Conservation (phyloP, 1,140 invertebrate species). For the Apis laboriosa region DNA sequence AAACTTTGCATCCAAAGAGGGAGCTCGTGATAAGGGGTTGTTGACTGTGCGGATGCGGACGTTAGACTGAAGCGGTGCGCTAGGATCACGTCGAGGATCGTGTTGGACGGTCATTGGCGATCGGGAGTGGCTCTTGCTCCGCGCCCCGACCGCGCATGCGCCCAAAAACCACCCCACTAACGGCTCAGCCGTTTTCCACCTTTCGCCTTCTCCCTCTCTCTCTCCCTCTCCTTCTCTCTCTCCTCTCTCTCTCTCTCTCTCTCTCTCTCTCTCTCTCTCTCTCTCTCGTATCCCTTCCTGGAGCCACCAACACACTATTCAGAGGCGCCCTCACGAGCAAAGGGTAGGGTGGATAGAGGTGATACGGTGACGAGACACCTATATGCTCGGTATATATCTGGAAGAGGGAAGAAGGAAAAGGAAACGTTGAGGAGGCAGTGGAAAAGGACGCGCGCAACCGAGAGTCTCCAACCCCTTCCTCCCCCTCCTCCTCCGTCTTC, state of each 20-base stretch:
- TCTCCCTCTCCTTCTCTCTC: slow-evolving; percentile 20
- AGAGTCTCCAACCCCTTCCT: slow-evolving; percentile 3
- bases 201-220: slow-evolving; percentile 38
- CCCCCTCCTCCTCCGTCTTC: neutral
- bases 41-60: slow-evolving; percentile 72
- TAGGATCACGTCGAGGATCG: slow-evolving; percentile 65
- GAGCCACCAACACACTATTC: slow-evolving; percentile 60
- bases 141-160: slow-evolving; percentile 63
- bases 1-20: slow-evolving; percentile 35
- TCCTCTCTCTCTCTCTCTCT: no score
- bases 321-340: slow-evolving; percentile 48
- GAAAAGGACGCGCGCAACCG: slow-evolving; percentile 42
- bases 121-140: slow-evolving; percentile 71
- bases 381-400: slow-evolving; percentile 59
- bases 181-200: slow-evolving; percentile 51
- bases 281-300: slow-evolving; percentile 19
- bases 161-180: slow-evolving; percentile 52
- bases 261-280: slow-evolving; percentile 43
- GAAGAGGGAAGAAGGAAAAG: slow-evolving; percentile 39
- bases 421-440: slow-evolving; percentile 40
- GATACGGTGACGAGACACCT: slow-evolving; percentile 67
- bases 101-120: slow-evolving; percentile 67
- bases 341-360: slow-evolving; percentile 61
- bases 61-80: slow-evolving; percentile 70
- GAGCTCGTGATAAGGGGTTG: slow-evolving; percentile 67